Conservation (phyloP, 1,140 invertebrate species). For the Parasteatoda tepidariorum region DNA sequence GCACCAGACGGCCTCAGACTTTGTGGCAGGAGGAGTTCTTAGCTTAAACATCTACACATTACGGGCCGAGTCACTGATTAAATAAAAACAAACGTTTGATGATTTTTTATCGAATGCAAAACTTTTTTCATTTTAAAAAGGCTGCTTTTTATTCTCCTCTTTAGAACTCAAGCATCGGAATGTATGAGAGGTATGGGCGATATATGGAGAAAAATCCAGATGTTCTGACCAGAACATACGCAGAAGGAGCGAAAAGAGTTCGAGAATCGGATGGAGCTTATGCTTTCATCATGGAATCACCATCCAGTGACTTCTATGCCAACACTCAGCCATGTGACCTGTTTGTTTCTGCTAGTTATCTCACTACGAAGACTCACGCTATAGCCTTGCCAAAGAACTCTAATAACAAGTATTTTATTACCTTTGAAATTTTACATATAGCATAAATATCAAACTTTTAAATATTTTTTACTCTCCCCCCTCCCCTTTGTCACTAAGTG, state of each 20-base stretch:
- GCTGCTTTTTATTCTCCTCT: not conserved
- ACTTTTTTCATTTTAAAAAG: no score
- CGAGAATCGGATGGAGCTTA: not conserved
- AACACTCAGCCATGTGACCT: constrained; percentile 15
- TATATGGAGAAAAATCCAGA: constrained; percentile 22
- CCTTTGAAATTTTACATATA: no score
- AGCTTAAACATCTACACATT: no score
- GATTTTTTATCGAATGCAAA: no score
- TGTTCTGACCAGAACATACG: not conserved
- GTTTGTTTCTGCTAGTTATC: not conserved
- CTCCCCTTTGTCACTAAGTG: no score
- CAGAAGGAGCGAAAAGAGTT: not conserved
- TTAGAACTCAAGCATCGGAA: constrained; percentile 16
- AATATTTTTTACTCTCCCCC: no score
- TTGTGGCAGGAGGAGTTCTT: no score
- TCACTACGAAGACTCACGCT: not conserved
- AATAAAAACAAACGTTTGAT: no score
- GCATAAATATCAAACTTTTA: no score
- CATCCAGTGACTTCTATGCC: not conserved
- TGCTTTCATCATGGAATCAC: constrained; percentile 20
- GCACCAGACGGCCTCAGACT: no score
- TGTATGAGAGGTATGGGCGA: not conserved
- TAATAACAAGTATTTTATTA: not conserved
- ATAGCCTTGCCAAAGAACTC: constrained; percentile 1
- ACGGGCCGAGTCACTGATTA: no score